Base-by-base conservation (phyloP, 2,888 invertebrate genomes). In the Disparrhopalites patrizii region DNA sequence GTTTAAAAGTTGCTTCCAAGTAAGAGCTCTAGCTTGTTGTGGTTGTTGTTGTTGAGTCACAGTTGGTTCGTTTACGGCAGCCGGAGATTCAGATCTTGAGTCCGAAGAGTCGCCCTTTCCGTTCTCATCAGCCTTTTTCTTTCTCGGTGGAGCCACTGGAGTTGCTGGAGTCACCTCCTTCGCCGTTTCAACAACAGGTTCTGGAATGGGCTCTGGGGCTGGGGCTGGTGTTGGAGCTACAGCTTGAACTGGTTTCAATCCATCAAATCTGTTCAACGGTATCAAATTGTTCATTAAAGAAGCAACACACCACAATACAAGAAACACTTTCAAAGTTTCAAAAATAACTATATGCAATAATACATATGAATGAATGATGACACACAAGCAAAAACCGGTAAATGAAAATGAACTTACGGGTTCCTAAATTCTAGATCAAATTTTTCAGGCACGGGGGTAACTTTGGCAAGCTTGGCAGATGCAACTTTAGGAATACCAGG, bases 401-500 rank as follows among this genome's bases (percentile, higher is more conserved):
- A 7, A 7, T n/a, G 18, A n/a, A n/a, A n/a, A 25, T 8, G 25
- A 30, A 43, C 56, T 57, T 58, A 65, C 65, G 65, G 65, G 25
- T 58, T 65, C n/a, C 40, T 33, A 23, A 58, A 57, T 2, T 65
- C 65, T 1, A 40, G 23, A 28, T 57, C 57, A 38, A 74, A 63
- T 15, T 50, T 85, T 52, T 85, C 82, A 13, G 85, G 84, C 68
- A 87, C 78, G 64, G 88, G 84, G 68, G 87, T 79, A 52, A 90
- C 80, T 81, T 94, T 94, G 55, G 95, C 96, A 63, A 97, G 82
- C 71, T 79, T 84, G 25, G 84, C 84, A 5, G 84, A 77, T 0
- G 86, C 83, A 23, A 90, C 91, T 82, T 92, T 90, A 70, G 90
- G 88, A 33, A 98, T 85, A 0, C 90, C 84, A 67, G 88, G 84